Conservation (phyloP, 2,888 invertebrate genomes). For the Euzophera pinguis region DNA sequence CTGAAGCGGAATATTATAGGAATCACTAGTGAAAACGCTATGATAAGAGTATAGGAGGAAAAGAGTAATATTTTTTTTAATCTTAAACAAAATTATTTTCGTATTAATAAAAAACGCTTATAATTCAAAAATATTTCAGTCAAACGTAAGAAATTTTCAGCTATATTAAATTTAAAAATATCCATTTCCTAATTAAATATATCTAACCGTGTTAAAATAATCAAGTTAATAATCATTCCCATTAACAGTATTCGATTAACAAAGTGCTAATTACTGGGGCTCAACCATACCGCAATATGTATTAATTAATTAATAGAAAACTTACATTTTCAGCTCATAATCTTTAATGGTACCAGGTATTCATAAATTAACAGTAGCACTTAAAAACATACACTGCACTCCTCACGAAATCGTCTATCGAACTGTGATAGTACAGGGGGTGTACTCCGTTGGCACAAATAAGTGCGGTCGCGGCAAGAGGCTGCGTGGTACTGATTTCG, state of each 20-base stretch:
- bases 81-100: too few species aligned
- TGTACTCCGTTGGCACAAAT: constrained; percentile 22
- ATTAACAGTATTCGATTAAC: too few species aligned
- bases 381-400: constrained; percentile 63
- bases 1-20: too few species aligned
- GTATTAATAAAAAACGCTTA: too few species aligned
- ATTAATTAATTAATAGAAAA: constrained; percentile 20
- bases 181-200: too few species aligned
- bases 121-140: too few species aligned
- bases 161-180: too few species aligned
- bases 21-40: background rate
- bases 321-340: constrained; percentile 44
- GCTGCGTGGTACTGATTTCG: constrained; percentile 66
- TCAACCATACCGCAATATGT: background rate
- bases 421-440: constrained; percentile 22
- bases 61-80: too few species aligned
- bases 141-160: too few species aligned
- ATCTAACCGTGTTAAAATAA: too few species aligned
- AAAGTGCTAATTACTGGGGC: background rate
- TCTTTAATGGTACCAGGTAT: constrained; percentile 30
- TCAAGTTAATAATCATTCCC: background rate
- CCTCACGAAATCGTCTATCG: constrained; percentile 38
- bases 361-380: constrained; percentile 32
- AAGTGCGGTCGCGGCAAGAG: constrained; percentile 54
- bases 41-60: background rate